Base-by-base conservation (phyloP, 2,797 vertebrate species). In the Avahi laniger region DNA sequence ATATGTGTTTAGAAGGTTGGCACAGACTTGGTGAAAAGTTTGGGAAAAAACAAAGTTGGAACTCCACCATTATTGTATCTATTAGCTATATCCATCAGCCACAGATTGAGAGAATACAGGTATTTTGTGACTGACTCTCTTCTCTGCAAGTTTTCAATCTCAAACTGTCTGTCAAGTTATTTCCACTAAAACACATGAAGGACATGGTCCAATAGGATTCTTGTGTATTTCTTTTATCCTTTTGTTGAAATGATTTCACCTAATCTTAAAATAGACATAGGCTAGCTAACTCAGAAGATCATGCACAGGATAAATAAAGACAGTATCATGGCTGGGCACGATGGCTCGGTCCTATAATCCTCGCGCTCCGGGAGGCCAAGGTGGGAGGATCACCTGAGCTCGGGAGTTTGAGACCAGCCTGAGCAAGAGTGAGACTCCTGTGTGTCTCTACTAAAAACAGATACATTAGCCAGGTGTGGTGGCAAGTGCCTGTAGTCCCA, bases 201-300 rank as follows among this genome's bases (percentile, higher is more conserved):
- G 43, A 54, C 41, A 9, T 11, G 15, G 46, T 57, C 73, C 97
- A 54, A 54, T 26, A 15, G 48, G 61, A 72, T 11, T 72, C 57
- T 81, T 73, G 1, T 54, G 2, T 17, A 80, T 95, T 50, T 83
- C 6, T 87, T 93, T 96, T n/a, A 75, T 48, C 54, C 13, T 78
- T 93, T 10, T 67, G 11, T 22, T 83, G 48, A 92, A 84, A 92
- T 92, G 28, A 92, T 79, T 96, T 82, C 59, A 82, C 6, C 57
- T 35, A 95, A 80, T 12, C 43, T 69, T 69, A 89, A 92, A 57
- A 28, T 54, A 73, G 8, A 88, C 5, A 1, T 5, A 82, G 4
- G 30, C 8, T 43, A 50, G n/a, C 78, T 94, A 72, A 70, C n/a
- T 89, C 67, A 84, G 48, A 80, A 65, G 38, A 65, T 80, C 54